These are phyloP conservation scores for Eurypyga helias DNA, from an alignment of 2,113 vertebrate genomes.

Conservation along the genomic window DNA sequence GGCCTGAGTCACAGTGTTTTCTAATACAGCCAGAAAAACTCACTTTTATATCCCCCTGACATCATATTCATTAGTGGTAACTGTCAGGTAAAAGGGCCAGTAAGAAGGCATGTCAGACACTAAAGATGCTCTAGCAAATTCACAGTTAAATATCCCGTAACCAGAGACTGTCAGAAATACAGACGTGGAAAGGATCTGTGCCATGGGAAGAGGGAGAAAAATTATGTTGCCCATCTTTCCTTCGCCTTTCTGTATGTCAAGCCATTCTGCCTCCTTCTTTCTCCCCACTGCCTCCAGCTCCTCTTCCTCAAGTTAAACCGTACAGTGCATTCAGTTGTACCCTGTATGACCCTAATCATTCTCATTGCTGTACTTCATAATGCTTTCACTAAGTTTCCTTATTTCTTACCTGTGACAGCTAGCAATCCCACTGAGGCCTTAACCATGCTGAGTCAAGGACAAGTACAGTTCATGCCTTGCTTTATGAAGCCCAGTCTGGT, in stretches of 20 bases:
- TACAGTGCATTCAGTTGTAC: neutral
- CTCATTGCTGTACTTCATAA: neutral
- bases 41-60: accelerated
- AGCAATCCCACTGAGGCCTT: neutral
- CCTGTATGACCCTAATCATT: neutral
- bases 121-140: neutral
- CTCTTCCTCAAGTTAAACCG: neutral
- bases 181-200: neutral
- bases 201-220: neutral
- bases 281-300: accelerated
- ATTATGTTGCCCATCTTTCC: neutral
- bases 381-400: neutral
- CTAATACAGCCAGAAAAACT: neutral
- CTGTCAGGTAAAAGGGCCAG: neutral
- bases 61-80: neutral
- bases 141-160: neutral
- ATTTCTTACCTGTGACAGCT: neutral
- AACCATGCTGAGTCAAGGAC: neutral
- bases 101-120: neutral
- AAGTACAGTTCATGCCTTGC: neutral
- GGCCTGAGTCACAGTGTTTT: neutral
- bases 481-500: neutral
- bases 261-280: neutral
- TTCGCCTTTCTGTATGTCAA: neutral
- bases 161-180: neutral